A percentile compares a stretch with the other conserved stretches of the same genome.
Conservation (phyloP, 1,140 invertebrate species). For the Drosophila kurseongensis region DNA sequence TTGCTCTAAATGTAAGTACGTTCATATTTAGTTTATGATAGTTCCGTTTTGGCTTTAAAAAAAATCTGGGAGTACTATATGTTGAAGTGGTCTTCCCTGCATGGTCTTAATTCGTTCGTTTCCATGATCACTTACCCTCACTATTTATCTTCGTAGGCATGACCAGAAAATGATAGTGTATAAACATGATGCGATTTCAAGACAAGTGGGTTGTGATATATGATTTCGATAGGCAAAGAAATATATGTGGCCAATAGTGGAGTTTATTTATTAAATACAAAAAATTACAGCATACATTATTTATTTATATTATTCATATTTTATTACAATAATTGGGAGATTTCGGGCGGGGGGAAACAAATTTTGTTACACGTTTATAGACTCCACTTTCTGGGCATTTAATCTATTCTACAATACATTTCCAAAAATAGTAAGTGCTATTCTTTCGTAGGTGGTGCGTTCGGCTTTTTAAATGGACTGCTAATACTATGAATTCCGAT, state of each 20-base stretch:
- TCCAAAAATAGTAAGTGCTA: slow-evolving; percentile 15
- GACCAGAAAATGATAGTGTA: slow-evolving; percentile 79
- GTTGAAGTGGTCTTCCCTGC: no score
- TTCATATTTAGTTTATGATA: no score
- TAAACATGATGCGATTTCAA: slow-evolving; percentile 63
- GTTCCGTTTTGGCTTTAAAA: no score
- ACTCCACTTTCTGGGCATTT: slow-evolving; percentile 75
- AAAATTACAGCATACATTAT: slow-evolving; percentile 51
- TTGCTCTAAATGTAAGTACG: no score
- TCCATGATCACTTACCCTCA: slow-evolving; percentile 19
- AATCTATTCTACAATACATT: slow-evolving; percentile 36
- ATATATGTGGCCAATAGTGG: slow-evolving; percentile 44
- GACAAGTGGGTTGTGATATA: slow-evolving; percentile 17
- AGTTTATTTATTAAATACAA: slow-evolving; percentile 57
- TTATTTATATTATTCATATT: slow-evolving; percentile 69
- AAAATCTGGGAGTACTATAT: no score
- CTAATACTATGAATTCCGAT: slow-evolving; percentile 73
- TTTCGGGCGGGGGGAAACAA: slow-evolving; percentile 46
- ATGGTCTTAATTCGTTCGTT: background rate
- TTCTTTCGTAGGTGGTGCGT: slow-evolving; percentile 16
- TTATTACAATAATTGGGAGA: slow-evolving; percentile 51
- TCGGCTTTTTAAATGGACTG: slow-evolving; percentile 39
- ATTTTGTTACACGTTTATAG: slow-evolving; percentile 71
- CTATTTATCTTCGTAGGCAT: slow-evolving; percentile 14
- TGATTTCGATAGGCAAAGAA: slow-evolving; percentile 52